phyloP scores from a whole-genome alignment of 2,797 vertebrate genomes.

The Gymnothorax javanicus region DNA sequence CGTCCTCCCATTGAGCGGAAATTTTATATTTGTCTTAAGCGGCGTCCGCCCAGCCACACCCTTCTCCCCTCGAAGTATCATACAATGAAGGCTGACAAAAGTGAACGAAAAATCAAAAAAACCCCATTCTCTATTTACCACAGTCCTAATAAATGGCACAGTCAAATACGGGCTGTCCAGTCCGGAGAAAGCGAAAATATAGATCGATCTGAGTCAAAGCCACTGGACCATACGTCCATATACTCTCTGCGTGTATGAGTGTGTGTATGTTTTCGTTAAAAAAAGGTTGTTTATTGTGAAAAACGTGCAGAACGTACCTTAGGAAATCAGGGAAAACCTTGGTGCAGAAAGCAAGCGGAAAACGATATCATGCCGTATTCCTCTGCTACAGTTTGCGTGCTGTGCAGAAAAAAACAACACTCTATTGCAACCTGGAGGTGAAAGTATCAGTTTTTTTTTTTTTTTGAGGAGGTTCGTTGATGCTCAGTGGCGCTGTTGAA shows the following conservation, averaged over 20 bases:
- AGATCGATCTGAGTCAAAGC: conserved; percentile 59
- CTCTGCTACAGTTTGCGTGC: conserved; percentile 72
- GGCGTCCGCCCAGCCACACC: conserved; percentile 66
- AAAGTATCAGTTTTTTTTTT: conserved; percentile 65
- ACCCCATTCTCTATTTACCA: conserved; percentile 51
- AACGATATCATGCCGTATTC: conserved; percentile 74
- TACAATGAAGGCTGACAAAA: conserved; percentile 37
- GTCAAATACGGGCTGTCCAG: conserved; percentile 45
- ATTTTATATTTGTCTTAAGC: conserved; percentile 51
- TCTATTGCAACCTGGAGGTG: conserved; percentile 74
- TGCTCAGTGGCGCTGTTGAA: conserved; percentile 83
- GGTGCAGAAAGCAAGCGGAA: conserved; percentile 61
- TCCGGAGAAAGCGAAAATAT: conserved; percentile 64
- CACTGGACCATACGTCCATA: conserved; percentile 50
- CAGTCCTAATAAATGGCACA: conserved; percentile 52
- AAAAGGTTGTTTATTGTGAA: conserved; percentile 55
- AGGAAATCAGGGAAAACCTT: conserved; percentile 68
- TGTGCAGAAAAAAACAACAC: conserved; percentile 70
- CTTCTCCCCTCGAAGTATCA: conserved; percentile 53
- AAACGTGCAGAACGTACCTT: conserved; percentile 79
- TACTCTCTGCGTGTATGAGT: conserved; percentile 44
- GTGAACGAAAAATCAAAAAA: conserved; percentile 34
- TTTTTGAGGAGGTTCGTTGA: conserved; percentile 70
- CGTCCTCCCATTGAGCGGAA: conserved; percentile 59
- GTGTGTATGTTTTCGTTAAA: conserved; percentile 50